A percentile compares a stretch with the other conserved stretches of the same genome.
phyloP scores from a whole-genome alignment of 2,888 invertebrate genomes.

The Dilophus febrilis region DNA sequence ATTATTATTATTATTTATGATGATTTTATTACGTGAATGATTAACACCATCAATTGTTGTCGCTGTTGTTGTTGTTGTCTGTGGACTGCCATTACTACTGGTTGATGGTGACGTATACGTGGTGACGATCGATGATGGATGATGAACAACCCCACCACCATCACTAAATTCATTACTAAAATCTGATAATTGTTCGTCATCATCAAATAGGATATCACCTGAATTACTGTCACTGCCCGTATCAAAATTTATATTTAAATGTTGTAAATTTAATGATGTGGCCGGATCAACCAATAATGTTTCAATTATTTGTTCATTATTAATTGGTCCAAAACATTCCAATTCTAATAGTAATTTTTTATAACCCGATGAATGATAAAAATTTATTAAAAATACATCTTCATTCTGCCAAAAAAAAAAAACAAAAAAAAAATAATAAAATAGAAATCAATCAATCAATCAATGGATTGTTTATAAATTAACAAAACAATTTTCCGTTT shows the following conservation, averaged over 20 bases:
- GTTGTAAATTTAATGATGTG: background rate
- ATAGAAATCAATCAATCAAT: too few relatives aligned
- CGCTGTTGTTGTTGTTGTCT: background rate
- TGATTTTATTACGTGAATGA: too few relatives aligned
- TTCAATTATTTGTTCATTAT: constrained; percentile 7
- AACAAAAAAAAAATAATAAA: too few relatives aligned
- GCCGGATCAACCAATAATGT: constrained; percentile 2
- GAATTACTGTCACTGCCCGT: constrained; percentile 13
- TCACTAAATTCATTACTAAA: constrained; percentile 2
- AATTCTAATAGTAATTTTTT: constrained; percentile 13
- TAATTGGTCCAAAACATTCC: constrained; percentile 10
- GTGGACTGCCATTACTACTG: background rate
- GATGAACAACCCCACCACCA: constrained; percentile 1
- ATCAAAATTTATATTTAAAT: constrained; percentile 3
- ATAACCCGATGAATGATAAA: constrained; percentile 14
- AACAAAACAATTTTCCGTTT: background rate
- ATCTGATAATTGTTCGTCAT: constrained; percentile 6
- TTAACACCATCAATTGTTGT: background rate
- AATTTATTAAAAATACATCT: constrained; percentile 14
- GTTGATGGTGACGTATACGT: constrained; percentile 1
- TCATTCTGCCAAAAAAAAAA: constrained; percentile 13
- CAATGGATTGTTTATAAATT: too few relatives aligned
- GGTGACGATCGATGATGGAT: constrained; percentile 1
- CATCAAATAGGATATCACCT: constrained; percentile 12
- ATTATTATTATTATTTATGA: too few relatives aligned